phyloP scores from a whole-genome alignment of 2,113 vertebrate genomes.

The Cebus imitator region DNA sequence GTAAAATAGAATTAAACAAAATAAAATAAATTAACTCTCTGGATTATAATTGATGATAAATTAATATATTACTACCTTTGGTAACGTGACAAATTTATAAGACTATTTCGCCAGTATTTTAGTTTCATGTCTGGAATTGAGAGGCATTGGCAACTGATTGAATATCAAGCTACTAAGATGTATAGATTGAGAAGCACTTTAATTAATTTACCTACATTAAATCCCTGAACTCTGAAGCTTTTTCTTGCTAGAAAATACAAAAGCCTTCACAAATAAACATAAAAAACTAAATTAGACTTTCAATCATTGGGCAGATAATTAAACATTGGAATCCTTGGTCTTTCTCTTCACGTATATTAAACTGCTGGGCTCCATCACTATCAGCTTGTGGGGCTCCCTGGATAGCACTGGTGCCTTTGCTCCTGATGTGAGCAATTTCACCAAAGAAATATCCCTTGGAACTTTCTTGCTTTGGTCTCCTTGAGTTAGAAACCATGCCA shows the following conservation, averaged over 20 bases:
- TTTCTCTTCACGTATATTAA: constrained; percentile 48
- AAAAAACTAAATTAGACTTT: constrained; percentile 56
- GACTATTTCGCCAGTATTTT: not conserved
- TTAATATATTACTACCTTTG: not conserved
- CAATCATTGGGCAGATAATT: constrained; percentile 47
- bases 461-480: not conserved
- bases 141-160: not conserved
- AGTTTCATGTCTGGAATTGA: not conserved
- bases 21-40: not conserved
- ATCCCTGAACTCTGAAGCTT: not conserved
- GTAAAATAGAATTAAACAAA: not conserved
- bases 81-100: not conserved
- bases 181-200: not conserved
- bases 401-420: not conserved
- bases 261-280: not conserved
- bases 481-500: not conserved
- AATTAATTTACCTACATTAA: constrained; percentile 10
- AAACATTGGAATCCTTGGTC: constrained; percentile 16
- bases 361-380: not conserved
- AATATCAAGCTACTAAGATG: not conserved
- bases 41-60: not conserved
- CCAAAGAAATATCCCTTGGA: not conserved
- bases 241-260: constrained; percentile 22
- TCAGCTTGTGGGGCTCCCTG: not conserved
- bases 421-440: not conserved